Evolutionary conservation across 2,113 vertebrate species (phyloP).

Genomic region (Psilopsiagon aurifrons): DNA sequence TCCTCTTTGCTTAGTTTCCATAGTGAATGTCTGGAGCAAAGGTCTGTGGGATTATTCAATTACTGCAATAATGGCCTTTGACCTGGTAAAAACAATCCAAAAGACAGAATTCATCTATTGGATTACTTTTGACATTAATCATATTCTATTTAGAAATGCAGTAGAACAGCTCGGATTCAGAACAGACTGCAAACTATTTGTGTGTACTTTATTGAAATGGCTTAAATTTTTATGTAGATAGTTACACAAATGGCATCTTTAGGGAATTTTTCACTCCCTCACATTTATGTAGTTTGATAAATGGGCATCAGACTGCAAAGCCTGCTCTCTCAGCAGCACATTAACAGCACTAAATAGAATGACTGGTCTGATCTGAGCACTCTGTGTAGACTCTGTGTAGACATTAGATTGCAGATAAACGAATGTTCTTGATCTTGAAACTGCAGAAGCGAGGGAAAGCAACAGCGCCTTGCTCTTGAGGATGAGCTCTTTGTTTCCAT

Average conservation of each 20-base stretch:
- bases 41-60: conserved; percentile 66
- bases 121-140: conserved; percentile 57
- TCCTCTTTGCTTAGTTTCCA: conserved; percentile 52
- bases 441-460: not conserved
- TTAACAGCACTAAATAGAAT: not conserved
- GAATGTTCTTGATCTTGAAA: not conserved
- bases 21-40: conserved; percentile 68
- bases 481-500: not conserved
- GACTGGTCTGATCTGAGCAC: accelerated
- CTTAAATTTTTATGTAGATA: not conserved
- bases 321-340: not conserved
- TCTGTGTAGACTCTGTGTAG: not conserved
- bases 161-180: not conserved
- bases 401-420: not conserved
- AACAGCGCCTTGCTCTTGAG: not conserved
- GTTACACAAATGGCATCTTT: not conserved
- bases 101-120: conserved; percentile 49
- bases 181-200: conserved; percentile 21
- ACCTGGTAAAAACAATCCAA: conserved; percentile 50
- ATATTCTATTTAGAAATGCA: conserved; percentile 46
- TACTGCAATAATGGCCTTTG: conserved; percentile 62
- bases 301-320: not conserved
- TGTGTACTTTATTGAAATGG: not conserved
- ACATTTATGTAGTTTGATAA: not conserved
- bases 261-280: not conserved